Evolutionary conservation across 1,140 invertebrate genomes (phyloP), one percentile per base, ranked within the genome.

Genomic region (Phenacoccus solenopsis): DNA sequence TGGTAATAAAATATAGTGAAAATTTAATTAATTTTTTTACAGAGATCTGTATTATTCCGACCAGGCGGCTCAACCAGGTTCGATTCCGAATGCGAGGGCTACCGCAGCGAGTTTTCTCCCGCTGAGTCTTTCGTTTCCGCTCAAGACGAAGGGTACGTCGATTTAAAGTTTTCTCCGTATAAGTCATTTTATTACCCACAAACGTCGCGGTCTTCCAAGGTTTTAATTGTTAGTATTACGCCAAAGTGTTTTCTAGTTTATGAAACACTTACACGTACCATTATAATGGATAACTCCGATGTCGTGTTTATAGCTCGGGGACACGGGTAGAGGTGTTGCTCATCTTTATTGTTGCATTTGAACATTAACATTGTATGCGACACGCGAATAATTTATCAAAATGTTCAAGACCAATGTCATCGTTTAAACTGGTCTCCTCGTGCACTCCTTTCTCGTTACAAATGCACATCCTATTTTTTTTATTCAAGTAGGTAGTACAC

Each of bases 41-140:
- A 90, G 85, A 85, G 90, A 70, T 94, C 93, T 7, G 89, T 94
- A 57, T 81, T 96, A 70, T 94, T 93, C 79, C 86, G 88, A 73
- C 87, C 88, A 75, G 88, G 87, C 73, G 88, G 84, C 75, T 72
- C 73, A 16, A 80, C 79, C 27, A 82, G 81, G 57, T 82, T 76
- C 72, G 78, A 80, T 22, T 70, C 71, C 20, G 69, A 69, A 25
- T 67, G 28, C 35, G 72, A 71, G 72, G 20, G 73, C 77, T 10
- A 76, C 79, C 13, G 80, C 79, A 78, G 78, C 79, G 1, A 85
- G 84, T 77, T 86, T 72, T 92, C 91, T 72, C 91, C 90, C 0
- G 87, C 90, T 0, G 94, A 96, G 78, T 96, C 93, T 32, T 98
- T 96, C 80, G 92, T 93, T 27, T 97, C 94, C 0, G 94, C 94